Percentiles rank a stretch among this genome's conserved stretches.
Conservation (phyloP, 2,888 invertebrate species). For the Chloroclysta siterata region DNA sequence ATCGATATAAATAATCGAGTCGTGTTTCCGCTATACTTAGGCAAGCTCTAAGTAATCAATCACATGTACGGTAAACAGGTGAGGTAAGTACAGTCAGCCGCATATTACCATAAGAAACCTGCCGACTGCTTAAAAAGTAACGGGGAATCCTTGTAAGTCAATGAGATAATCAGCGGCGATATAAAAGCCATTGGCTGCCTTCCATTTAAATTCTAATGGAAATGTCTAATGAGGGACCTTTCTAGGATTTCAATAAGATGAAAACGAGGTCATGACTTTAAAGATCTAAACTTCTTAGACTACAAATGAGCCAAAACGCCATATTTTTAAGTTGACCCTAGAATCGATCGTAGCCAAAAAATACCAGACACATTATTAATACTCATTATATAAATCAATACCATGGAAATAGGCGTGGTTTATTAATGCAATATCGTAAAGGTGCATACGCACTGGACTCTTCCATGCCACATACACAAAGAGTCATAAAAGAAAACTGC, state of each 20-base stretch:
- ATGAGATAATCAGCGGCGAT: constrained; percentile 41
- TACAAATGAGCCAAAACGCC: neutral
- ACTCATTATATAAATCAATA: constrained; percentile 9
- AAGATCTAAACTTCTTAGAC: neutral
- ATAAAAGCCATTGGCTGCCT: constrained; percentile 38
- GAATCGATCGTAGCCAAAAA: neutral
- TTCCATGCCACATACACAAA: neutral
- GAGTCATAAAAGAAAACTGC: no score
- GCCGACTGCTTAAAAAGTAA: constrained; percentile 32
- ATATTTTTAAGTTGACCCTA: no score
- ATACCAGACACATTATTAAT: constrained; percentile 1
- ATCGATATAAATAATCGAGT: constrained; percentile 5
- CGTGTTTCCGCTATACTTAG: constrained; percentile 17
- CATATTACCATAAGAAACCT: constrained; percentile 25
- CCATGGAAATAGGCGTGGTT: neutral
- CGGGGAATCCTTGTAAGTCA: constrained; percentile 39
- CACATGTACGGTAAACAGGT: constrained; percentile 23
- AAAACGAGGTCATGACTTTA: constrained; percentile 8
- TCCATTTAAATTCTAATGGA: constrained; percentile 36
- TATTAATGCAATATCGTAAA: constrained; percentile 3
- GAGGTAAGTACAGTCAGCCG: constrained; percentile 18
- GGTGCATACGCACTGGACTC: neutral
- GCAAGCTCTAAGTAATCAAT: constrained; percentile 27
- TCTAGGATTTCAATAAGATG: constrained; percentile 27
- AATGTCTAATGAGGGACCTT: constrained; percentile 35